Evolutionary conservation across 2,113 vertebrate species (phyloP), one percentile per base, ranked within the genome.

Genomic region (Centrocercus urophasianus): DNA sequence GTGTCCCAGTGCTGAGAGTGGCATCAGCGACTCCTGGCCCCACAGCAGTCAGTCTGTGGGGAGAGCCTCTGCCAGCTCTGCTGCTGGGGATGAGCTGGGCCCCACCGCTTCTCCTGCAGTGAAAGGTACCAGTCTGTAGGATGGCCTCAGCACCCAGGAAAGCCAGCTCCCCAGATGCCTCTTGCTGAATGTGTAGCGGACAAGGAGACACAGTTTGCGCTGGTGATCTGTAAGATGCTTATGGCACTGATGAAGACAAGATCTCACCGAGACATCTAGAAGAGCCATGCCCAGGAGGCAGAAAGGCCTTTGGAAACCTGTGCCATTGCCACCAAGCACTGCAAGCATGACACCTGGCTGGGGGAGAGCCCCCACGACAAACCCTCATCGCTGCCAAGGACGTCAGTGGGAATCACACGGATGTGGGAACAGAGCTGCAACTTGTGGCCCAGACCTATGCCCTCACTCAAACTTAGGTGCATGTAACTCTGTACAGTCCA

Each of bases 341-440:
- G 50, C 36, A 74, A 95, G 25, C 15, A 71, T 60, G 59, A 59
- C 54, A 7, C 52, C 60, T 38, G 64, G 34, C 25, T 78, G 77
- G 57, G 83, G 70, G 17, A 80, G 60, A 38, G 24, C 32, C 30
- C 60, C 59, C 28, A 32, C 84, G 66, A 0, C 14, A 93, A 89
- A 82, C 60, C 63, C 0, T 0, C 54, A 18, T 0, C 0, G 28
- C 27, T 75, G 0, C 47, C 17, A 66, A 82, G 25, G 84, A 91
- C 79, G 79, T 85, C 87, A 87, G 80, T 81, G 43, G 65, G 0
- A 94, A 38, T 82, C 73, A 83, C 61, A 54, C 27, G 56, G 52
- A 89, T 76, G 50, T 17, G 75, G 86, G 85, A 27, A 83, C 10
- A 86, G 76, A 66, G 54, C 85, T 83, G 89, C 80, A n/a, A 47